phyloP scores from a whole-genome alignment of 1,140 invertebrate species.

The Lethocerus indicus region DNA sequence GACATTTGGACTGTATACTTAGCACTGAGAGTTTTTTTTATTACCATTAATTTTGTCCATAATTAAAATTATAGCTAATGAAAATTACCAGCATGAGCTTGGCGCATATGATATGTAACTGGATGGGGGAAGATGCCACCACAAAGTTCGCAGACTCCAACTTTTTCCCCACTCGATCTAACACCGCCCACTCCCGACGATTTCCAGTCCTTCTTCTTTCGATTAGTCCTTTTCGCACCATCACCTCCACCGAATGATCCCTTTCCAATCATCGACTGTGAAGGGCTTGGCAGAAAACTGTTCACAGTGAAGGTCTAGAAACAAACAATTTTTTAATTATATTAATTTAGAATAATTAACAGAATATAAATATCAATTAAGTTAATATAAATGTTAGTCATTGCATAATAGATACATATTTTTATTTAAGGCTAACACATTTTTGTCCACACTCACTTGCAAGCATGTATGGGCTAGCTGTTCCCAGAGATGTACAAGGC shows the following conservation, averaged over 20 bases:
- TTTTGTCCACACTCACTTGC: constrained; percentile 31
- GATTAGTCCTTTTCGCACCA: constrained; percentile 23
- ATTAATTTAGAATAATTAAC: not conserved
- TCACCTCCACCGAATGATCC: constrained; percentile 2
- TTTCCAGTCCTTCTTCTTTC: constrained; percentile 40
- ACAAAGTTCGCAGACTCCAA: constrained; percentile 75
- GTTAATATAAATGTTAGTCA: not conserved
- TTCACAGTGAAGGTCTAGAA: constrained; percentile 19
- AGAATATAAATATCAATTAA: not conserved
- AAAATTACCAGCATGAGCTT: constrained; percentile 37
- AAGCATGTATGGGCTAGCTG: constrained; percentile 55
- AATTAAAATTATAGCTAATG: not conserved
- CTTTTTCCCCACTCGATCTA: constrained; percentile 25
- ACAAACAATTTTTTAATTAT: not conserved
- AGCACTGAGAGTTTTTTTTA: too few relatives aligned
- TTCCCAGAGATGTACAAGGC: constrained; percentile 74
- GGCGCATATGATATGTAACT: constrained; percentile 81
- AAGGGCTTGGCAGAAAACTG: constrained; percentile 27
- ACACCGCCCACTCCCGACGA: constrained; percentile 16
- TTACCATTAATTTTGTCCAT: too few relatives aligned
- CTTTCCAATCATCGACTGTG: constrained; percentile 15
- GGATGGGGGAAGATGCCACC: constrained; percentile 56
- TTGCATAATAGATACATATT: not conserved
- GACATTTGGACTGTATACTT: too few relatives aligned
- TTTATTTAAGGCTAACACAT: constrained; percentile 23